phyloP scores from a whole-genome alignment of 2,888 invertebrate species.

The Autographa pulchrina region DNA sequence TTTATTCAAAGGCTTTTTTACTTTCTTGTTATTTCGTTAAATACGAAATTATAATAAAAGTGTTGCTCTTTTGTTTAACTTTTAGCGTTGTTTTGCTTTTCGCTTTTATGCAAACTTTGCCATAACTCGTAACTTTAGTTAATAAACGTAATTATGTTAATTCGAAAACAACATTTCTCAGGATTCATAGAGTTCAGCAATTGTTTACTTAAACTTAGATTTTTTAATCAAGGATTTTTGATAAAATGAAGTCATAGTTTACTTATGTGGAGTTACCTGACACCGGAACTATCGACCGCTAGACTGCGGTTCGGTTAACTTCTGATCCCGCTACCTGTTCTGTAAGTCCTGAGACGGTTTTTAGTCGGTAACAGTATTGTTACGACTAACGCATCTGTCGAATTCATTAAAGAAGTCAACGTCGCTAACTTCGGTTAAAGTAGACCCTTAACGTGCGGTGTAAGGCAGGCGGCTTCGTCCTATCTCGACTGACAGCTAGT shows the following conservation, averaged over 20 bases:
- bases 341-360: constrained; percentile 36
- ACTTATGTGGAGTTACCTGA: neutral
- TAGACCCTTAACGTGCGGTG: neutral
- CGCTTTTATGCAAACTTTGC: neutral
- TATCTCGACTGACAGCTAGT: constrained; percentile 22
- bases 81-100: neutral
- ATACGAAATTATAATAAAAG: constrained; percentile 6
- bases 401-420: neutral
- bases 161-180: neutral
- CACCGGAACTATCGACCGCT: constrained; percentile 26
- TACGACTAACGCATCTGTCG: constrained; percentile 58
- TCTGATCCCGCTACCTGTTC: constrained; percentile 18
- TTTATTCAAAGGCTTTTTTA: neutral
- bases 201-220: neutral
- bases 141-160: neutral
- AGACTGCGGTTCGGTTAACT: constrained; percentile 26
- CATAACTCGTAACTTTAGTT: neutral
- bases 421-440: constrained; percentile 23
- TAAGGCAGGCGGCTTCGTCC: neutral
- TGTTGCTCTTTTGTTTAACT: constrained; percentile 1
- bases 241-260: neutral
- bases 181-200: neutral
- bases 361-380: constrained; percentile 55
- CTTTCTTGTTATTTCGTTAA: constrained; percentile 1
- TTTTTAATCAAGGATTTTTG: neutral